Base-by-base conservation (phyloP, 2,797 vertebrate genomes). In the Takifugu ocellatus region DNA sequence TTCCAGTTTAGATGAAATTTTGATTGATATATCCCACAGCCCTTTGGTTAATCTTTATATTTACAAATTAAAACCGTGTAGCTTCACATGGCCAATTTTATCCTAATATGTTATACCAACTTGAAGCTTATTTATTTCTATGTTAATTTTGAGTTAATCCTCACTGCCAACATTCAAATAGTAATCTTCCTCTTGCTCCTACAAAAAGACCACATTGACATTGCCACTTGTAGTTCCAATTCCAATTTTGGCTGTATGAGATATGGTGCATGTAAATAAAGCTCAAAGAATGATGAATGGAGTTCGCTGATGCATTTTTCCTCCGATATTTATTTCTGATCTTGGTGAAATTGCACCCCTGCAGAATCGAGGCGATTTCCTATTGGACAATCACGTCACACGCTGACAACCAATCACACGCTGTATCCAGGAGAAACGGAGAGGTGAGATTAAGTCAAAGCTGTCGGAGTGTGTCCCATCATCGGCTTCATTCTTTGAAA, bases 251-350 rank as follows among this genome's bases (percentile, higher is more conserved):
- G 93, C 93, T 94, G 93, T 94, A 92, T 93, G 91, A 90, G 89
- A 92, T 83, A 92, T 92, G 92, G 90, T 94, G 95, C 93, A 94
- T 98, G 96, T 97, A 97, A 98, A 98, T 98, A 99, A 98, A 98
- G 94, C 93, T 90, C 92, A 88, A 86, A 92, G 91, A 92, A 92
- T 91, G 90, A 91, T 89, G 77, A 44, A 56, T 51, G 57, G 6
- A n/a, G 16, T 46, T n/a, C 44, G 17, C 8, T 21, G 44, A n/a
- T 46, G 44, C 17, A 2, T 10, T 16, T 17, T 17, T n/a, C 9
- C 43, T n/a, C 17, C 16, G 52, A 52, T 63, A 9, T 65, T 6
- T 53, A 36, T 78, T 61, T 72, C 39, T 39, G 31, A 75, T 72
- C 68, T 55, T 43, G 29, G 63, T 77, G 57, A 54, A 75, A 59